Evolutionary conservation across 2,113 vertebrate genomes (phyloP), one percentile per base, ranked within the genome.

Genomic region (Micromys minutus): DNA sequence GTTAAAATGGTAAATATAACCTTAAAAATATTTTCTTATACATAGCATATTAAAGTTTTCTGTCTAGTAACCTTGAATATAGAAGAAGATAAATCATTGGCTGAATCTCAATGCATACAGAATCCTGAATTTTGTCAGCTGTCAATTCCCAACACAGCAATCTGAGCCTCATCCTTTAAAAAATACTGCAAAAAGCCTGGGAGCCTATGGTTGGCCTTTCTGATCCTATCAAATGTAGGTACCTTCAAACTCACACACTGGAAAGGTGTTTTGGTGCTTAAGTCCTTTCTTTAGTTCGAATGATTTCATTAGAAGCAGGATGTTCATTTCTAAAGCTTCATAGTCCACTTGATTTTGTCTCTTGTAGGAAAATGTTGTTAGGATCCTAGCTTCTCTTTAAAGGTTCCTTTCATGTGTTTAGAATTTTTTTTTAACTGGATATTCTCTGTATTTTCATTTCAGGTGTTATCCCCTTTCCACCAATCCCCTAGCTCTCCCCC

Each of bases 201-300:
- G n/a, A 87, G 12, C 3, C 69, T 24, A 42, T 87, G 10, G 63
- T 26, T 79, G 63, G 0, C 39, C 69, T 93, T 59, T 26, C 26
- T 75, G 34, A 89, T 74, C 61, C 31, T 94, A 36, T 5, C 31
- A 7, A 75, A 8, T 55, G 4, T 65, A 69, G 91, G 80, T 91
- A 61, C 86, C 79, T 89, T 94, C 81, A 85, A 59, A 42, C 31
- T 95, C 52, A 65, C 34, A 80, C 10, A 4, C 7, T 63, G 34
- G 22, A 59, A 79, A 7, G 22, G 17, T 81, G n/a, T 77, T 84
- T 79, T 34, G 50, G 26, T 84, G 34, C 45, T 55, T 77, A 9
- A 77, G 13, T 26, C 16, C 91, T 93, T 91, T 74, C 72, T 83
- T 95, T 93, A 87, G 63, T 90, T 94, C 59, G 39, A 72, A 39